These are phyloP conservation scores for Polymixis lichenea DNA, from an alignment of 2,888 invertebrate species.

Conservation along the genomic window DNA sequence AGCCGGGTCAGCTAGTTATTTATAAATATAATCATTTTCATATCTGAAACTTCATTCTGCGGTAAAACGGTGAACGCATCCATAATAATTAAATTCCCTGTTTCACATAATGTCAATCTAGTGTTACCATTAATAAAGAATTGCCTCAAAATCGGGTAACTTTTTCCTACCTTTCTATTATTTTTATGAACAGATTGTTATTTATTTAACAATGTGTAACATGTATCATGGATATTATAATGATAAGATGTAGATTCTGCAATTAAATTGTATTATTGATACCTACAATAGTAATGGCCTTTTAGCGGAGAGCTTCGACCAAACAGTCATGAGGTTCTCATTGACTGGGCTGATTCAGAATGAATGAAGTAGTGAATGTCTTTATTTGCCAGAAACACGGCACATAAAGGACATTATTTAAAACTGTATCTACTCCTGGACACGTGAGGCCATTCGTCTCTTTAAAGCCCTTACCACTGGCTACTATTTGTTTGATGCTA, in stretches of 20 bases:
- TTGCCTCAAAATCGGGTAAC: conserved; percentile 13
- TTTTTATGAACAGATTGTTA: not conserved
- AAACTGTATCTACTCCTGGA: not conserved
- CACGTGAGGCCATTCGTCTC: not conserved
- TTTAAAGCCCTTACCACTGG: not conserved
- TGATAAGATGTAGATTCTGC: not conserved
- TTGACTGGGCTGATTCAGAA: not conserved
- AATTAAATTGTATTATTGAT: not conserved
- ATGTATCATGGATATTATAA: not conserved
- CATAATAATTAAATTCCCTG: conserved; percentile 42
- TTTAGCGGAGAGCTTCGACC: not conserved
- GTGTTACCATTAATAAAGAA: conserved; percentile 50
- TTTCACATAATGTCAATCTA: conserved; percentile 70
- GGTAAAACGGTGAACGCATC: conserved; percentile 55
- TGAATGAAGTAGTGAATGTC: too few relatives aligned
- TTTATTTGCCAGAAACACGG: too few relatives aligned
- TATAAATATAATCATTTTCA: not conserved
- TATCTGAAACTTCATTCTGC: not conserved
- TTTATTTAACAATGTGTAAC: not conserved
- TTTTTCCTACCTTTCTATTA: not conserved
- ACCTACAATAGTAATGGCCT: not conserved
- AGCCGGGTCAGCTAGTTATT: too few relatives aligned
- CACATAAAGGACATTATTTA: too few relatives aligned
- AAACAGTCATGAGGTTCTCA: not conserved
- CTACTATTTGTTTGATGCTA: not conserved